These are phyloP conservation scores for Merops nubicus DNA, from an alignment of 2,113 vertebrate species.

Conservation along the genomic window DNA sequence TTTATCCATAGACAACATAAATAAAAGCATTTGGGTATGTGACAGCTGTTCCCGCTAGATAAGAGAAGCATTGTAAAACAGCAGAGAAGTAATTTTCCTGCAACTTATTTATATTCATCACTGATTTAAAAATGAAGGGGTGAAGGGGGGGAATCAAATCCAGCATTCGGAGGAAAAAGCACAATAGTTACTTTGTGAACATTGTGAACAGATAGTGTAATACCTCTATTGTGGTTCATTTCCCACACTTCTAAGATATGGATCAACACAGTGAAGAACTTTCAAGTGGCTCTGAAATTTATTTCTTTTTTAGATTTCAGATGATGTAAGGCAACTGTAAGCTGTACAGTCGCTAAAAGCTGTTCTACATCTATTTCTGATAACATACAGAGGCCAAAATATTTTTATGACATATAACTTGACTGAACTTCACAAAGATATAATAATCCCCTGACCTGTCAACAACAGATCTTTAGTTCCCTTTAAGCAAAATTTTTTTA, in stretches of 20 bases:
- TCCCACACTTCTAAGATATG: slow-evolving; percentile 44
- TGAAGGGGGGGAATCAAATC: background rate
- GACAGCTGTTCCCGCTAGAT: slow-evolving; percentile 74
- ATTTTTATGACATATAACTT: background rate
- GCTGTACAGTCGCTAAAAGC: slow-evolving; percentile 1
- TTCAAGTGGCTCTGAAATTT: background rate
- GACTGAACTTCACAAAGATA: background rate
- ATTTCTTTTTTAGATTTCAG: slow-evolving; percentile 29
- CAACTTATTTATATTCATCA: slow-evolving; percentile 68
- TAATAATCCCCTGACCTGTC: background rate
- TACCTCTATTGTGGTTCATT: slow-evolving; percentile 45
- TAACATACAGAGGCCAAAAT: background rate
- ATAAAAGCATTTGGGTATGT: slow-evolving; percentile 54
- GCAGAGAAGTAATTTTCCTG: slow-evolving; percentile 69
- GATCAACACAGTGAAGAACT: slow-evolving; percentile 36
- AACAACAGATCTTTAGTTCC: background rate
- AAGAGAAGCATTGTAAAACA: slow-evolving; percentile 70
- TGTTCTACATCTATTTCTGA: background rate
- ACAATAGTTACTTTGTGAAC: slow-evolving; percentile 64
- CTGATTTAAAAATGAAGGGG: background rate
- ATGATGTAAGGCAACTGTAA: background rate
- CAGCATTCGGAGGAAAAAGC: background rate
- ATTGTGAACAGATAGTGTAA: slow-evolving; percentile 8
- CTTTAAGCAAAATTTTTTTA: background rate
- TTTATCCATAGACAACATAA: slow-evolving; percentile 47